Evolutionary conservation across 2,113 vertebrate species (phyloP), one percentile per base, ranked within the genome.

Genomic region (Lanius ludovicianus): DNA sequence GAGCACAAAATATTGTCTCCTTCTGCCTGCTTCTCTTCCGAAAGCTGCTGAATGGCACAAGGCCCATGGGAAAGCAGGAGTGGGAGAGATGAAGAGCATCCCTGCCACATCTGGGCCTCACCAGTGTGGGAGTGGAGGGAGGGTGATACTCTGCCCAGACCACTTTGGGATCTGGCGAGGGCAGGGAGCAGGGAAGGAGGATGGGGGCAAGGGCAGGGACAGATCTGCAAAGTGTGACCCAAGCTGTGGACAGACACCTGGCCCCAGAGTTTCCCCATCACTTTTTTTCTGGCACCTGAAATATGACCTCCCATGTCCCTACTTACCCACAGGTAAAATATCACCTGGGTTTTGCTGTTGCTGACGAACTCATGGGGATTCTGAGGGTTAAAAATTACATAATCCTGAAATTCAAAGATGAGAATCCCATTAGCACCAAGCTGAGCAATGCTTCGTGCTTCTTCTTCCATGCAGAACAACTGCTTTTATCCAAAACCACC

Each of bases 241-340:
- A 12, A 41, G 42, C 1, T 9, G 2, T 25, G 49, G 42, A 17
- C 53, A 41, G 60, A 71, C 18, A 39, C 10, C 10, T 3, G 4
- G 17, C 15, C 46, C 49, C 9, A 5, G 41, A 81, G 18, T 10
- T 31, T 4, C 23, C 23, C 23, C 2, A 1, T 35, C 15, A 1
- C 24, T 49, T 68, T 23, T 42, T 21, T 67, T 39, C n/a, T 53
- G 47, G 42, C n/a, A 52, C 69, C 73, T 78, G n/a, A 63, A 90
- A 59, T 9, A 37, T 0, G 0, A 31, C 9, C 35, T 17, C 19
- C 35, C 28, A 2, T 13, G 9, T 35, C 81, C 44, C 71, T 62
- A 98, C 98, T 98, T 97, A 99, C 99, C 97, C 97, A 98, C n/a
- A 67, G 92, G 88, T 99, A 99, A 97, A 99, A 99, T 67, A 99